These are phyloP conservation scores for Pedetes capensis DNA, from an alignment of 2,113 vertebrate genomes.

Conservation along the genomic window DNA sequence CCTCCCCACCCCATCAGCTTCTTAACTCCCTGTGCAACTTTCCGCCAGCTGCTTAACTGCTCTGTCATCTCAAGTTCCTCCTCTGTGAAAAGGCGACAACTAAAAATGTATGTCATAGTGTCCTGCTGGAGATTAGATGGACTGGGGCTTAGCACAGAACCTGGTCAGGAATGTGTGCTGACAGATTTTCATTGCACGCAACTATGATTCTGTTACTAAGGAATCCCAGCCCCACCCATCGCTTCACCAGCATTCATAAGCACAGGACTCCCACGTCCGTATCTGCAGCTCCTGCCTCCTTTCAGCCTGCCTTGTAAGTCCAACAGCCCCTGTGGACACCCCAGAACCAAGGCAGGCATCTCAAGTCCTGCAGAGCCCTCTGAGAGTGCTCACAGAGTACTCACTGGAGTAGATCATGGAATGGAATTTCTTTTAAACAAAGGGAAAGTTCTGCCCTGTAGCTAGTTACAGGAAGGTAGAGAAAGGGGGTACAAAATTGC, in stretches of 20 bases:
- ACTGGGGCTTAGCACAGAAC: fast-evolving
- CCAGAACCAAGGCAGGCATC: fast-evolving
- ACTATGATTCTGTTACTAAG: neutral
- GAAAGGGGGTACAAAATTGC: neutral
- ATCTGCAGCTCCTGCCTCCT: fast-evolving
- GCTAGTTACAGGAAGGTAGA: neutral
- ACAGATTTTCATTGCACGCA: fast-evolving
- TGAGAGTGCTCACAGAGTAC: neutral
- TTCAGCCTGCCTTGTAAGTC: neutral
- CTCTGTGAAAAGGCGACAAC: neutral
- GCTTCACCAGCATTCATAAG: neutral
- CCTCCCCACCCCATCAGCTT: neutral
- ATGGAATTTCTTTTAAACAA: neutral
- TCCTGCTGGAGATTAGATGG: fast-evolving
- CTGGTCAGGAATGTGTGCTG: fast-evolving
- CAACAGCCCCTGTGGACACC: neutral
- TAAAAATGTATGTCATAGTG: fast-evolving
- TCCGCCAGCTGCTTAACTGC: neutral
- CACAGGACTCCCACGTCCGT: fast-evolving
- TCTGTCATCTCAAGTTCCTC: neutral
- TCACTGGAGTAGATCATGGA: neutral
- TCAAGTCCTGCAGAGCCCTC: neutral
- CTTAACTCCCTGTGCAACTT: neutral
- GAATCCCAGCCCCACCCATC: neutral
- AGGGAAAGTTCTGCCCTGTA: slow-evolving; percentile 1